Evolutionary conservation across 1,140 invertebrate genomes (phyloP).

Genomic region (Phymorhynchus buccinoides): DNA sequence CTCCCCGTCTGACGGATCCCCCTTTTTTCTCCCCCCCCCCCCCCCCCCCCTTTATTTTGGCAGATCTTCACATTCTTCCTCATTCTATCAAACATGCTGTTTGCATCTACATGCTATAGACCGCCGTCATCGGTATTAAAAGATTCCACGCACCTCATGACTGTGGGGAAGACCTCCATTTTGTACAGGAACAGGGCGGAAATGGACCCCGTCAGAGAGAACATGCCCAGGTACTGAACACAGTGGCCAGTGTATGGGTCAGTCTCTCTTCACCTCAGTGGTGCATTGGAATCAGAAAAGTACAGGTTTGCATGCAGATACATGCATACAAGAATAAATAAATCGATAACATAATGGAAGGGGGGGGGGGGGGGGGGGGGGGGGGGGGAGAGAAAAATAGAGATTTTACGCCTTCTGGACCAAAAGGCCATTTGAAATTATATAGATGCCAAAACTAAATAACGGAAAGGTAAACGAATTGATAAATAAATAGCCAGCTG

Average conservation of each 20-base stretch:
- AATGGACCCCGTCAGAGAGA: neutral
- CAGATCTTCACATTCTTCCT: too few relatives aligned
- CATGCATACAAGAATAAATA: neutral
- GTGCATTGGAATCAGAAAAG: too few relatives aligned
- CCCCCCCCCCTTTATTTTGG: too few relatives aligned
- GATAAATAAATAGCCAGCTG: too few relatives aligned
- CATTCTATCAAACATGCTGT: neutral
- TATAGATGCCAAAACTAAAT: neutral
- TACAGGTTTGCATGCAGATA: neutral
- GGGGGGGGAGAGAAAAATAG: too few relatives aligned
- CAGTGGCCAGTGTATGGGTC: neutral
- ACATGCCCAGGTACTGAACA: neutral
- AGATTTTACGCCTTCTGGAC: too few relatives aligned
- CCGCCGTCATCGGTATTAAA: neutral
- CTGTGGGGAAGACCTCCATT: conserved; percentile 9
- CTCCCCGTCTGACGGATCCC: too few relatives aligned
- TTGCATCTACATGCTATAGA: neutral
- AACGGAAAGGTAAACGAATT: too few relatives aligned
- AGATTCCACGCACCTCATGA: neutral
- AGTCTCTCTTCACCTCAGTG: neutral
- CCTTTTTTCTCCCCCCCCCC: too few relatives aligned
- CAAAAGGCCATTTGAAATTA: too few relatives aligned
- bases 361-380: too few relatives aligned
- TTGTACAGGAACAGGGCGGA: neutral
- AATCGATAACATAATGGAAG: too few relatives aligned